phyloP scores from a whole-genome alignment of 2,888 invertebrate genomes.

The Protonemura montana region DNA sequence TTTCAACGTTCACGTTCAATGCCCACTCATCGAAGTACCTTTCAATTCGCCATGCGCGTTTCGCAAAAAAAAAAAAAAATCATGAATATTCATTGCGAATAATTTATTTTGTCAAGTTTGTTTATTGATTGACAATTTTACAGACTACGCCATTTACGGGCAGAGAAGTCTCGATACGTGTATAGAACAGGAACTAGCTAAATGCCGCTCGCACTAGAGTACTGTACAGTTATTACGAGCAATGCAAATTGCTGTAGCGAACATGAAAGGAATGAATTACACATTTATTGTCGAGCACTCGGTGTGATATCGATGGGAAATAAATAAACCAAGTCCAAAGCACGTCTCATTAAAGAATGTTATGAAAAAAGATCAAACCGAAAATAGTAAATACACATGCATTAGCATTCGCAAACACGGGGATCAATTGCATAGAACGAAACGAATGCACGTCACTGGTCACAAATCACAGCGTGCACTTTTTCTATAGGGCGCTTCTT shows the following conservation, averaged over 20 bases:
- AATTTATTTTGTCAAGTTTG: background rate
- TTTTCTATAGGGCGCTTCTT: background rate
- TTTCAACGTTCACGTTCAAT: background rate
- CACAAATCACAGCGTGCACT: background rate
- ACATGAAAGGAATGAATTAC: background rate
- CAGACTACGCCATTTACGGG: background rate
- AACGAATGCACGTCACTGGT: background rate
- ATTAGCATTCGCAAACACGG: background rate
- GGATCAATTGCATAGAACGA: background rate
- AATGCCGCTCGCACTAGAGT: background rate
- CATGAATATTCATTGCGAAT: background rate
- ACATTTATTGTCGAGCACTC: background rate
- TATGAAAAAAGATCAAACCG: background rate
- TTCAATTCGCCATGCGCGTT: background rate
- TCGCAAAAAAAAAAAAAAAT: background rate
- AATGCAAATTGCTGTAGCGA: constrained; percentile 7
- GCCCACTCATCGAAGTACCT: background rate
- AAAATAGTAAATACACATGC: background rate
- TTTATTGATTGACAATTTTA: constrained; percentile 7
- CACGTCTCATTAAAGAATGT: constrained; percentile 1
- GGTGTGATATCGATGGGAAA: background rate
- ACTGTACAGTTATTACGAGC: background rate
- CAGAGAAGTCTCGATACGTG: background rate
- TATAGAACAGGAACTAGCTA: background rate
- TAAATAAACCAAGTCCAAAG: background rate